Evolutionary conservation across 2,797 vertebrate genomes (phyloP).

Genomic region (Gadopsis marmoratus): DNA sequence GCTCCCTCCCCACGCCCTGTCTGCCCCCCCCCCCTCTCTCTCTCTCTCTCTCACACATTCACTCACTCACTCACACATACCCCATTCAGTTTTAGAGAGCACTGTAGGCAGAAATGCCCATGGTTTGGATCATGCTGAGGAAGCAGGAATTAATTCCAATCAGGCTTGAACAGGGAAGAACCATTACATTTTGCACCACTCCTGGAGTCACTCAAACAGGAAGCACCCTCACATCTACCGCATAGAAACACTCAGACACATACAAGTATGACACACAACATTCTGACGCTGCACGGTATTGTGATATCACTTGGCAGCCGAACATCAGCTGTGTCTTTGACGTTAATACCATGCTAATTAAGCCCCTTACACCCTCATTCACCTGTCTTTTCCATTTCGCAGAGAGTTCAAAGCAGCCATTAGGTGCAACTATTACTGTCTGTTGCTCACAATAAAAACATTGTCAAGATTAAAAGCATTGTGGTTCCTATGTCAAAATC

Average conservation of each 20-base stretch:
- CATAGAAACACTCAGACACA: slow-evolving; percentile 37
- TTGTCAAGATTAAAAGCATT: slow-evolving; percentile 62
- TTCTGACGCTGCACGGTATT: slow-evolving; percentile 22
- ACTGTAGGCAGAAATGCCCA: slow-evolving; percentile 68
- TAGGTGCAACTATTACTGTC: slow-evolving; percentile 33
- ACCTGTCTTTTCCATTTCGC: slow-evolving; percentile 62
- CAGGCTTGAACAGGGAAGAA: slow-evolving; percentile 74
- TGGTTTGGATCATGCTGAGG: slow-evolving; percentile 81
- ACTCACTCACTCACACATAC: slow-evolving; percentile 13
- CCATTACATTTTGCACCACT: slow-evolving; percentile 75
- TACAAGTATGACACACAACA: slow-evolving; percentile 8
- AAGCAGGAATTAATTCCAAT: slow-evolving; percentile 87
- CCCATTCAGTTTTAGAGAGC: slow-evolving; percentile 68
- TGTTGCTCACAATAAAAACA: slow-evolving; percentile 54
- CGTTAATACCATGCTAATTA: slow-evolving; percentile 74
- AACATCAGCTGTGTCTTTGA: slow-evolving; percentile 56
- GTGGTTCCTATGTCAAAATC: slow-evolving; percentile 59
- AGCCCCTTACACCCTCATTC: slow-evolving; percentile 59
- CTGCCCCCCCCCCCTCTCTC: not conserved
- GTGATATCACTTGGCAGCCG: slow-evolving; percentile 50
- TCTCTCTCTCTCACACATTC: not conserved
- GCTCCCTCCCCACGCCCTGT: too few relatives aligned
- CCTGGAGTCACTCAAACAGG: slow-evolving; percentile 69
- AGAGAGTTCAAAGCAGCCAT: slow-evolving; percentile 45
- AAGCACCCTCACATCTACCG: slow-evolving; percentile 31